Conservation (phyloP, 2,888 invertebrate species). For the Ophonus ardosiacus region DNA sequence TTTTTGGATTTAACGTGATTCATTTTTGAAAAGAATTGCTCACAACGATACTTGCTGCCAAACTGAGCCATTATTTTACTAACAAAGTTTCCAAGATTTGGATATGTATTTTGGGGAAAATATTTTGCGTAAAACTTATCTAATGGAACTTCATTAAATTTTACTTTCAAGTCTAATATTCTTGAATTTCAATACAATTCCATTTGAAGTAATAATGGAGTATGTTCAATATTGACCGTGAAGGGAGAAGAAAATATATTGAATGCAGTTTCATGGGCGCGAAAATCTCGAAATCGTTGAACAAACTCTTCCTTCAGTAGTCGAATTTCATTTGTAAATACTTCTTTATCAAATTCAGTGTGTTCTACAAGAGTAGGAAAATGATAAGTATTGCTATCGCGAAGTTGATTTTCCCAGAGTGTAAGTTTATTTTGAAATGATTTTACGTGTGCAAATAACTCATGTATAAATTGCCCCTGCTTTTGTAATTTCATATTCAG, state of each 20-base stretch:
- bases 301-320: too few relatives aligned
- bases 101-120: slow-evolving; percentile 19
- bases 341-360: background rate
- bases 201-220: slow-evolving; percentile 63
- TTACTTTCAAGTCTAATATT: slow-evolving; percentile 16
- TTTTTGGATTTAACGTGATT: slow-evolving; percentile 42
- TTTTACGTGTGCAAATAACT: background rate
- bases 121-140: slow-evolving; percentile 52
- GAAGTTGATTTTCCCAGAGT: background rate
- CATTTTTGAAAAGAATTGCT: slow-evolving; percentile 49
- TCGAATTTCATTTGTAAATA: background rate
- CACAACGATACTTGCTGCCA: slow-evolving; percentile 40
- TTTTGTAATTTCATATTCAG: background rate
- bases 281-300: background rate
- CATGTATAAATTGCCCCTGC: background rate
- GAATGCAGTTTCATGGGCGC: slow-evolving; percentile 24
- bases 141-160: slow-evolving; percentile 24
- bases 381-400: background rate
- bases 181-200: slow-evolving; percentile 56
- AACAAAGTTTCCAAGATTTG: slow-evolving; percentile 35
- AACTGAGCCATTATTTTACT: background rate
- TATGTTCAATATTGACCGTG: slow-evolving; percentile 63
- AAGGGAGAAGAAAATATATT: slow-evolving; percentile 65
- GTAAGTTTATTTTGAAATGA: slow-evolving; percentile 2
- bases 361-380: background rate